These are phyloP conservation scores for Lordiphosa collinella DNA, from an alignment of 1,140 invertebrate species.

Conservation along the genomic window DNA sequence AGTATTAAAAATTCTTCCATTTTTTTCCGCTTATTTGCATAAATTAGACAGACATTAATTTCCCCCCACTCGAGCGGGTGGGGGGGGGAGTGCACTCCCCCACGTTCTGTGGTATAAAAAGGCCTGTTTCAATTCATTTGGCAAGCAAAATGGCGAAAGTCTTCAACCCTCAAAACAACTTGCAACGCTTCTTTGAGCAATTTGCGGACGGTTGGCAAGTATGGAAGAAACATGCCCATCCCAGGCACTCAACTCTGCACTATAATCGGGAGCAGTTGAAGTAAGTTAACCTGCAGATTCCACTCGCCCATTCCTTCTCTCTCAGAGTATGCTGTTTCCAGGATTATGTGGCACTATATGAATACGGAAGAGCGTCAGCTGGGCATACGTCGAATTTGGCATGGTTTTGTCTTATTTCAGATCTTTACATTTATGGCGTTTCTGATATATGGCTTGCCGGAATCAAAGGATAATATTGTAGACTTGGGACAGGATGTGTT, in stretches of 20 bases:
- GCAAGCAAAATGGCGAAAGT: not conserved
- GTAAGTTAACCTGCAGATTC: not conserved
- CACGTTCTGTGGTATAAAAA: no score
- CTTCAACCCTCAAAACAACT: not conserved
- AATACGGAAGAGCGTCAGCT: slow-evolving; percentile 16
- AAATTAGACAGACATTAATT: no score
- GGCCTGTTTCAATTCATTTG: not conserved
- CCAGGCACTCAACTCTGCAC: slow-evolving; percentile 10
- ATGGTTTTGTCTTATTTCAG: slow-evolving; percentile 1
- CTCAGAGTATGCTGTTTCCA: not conserved
- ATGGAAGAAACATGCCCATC: not conserved
- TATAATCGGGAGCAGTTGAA: slow-evolving; percentile 19
- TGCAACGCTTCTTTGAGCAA: slow-evolving; percentile 8
- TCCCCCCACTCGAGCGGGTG: no score
- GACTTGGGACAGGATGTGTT: slow-evolving; percentile 30
- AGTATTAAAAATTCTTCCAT: no score
- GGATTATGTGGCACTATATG: slow-evolving; percentile 17
- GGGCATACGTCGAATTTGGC: slow-evolving; percentile 5
- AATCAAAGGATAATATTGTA: slow-evolving; percentile 17
- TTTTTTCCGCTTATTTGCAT: no score
- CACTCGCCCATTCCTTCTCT: no score
- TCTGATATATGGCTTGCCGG: not conserved
- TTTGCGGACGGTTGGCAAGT: slow-evolving; percentile 3
- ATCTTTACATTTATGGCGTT: not conserved
- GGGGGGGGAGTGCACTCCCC: no score